These are phyloP conservation scores for Mirza zaza DNA, from an alignment of 2,113 vertebrate genomes.

Conservation along the genomic window DNA sequence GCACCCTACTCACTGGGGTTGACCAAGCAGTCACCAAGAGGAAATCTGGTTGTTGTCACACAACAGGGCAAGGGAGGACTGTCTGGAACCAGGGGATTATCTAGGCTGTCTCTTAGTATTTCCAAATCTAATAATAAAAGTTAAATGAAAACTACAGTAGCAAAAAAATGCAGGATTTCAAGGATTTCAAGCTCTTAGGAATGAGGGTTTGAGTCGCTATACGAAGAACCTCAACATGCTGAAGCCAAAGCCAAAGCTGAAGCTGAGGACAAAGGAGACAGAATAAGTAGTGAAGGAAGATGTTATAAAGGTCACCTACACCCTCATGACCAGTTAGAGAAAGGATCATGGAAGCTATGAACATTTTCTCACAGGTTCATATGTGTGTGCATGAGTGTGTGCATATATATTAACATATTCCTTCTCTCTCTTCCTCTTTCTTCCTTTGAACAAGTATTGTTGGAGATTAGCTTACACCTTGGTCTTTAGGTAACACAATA, in stretches of 20 bases:
- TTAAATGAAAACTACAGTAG: not conserved
- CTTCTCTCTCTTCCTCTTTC: not conserved
- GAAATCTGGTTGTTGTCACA: not conserved
- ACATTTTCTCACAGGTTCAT: not conserved
- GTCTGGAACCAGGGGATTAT: not conserved
- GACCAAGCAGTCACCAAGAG: not conserved
- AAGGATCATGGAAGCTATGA: not conserved
- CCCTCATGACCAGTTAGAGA: not conserved
- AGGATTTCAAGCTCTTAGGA: not conserved
- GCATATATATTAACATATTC: not conserved
- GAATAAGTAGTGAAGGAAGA: not conserved
- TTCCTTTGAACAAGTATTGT: not conserved
- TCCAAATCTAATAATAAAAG: not conserved
- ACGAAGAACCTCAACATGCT: not conserved
- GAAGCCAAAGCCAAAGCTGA: not conserved
- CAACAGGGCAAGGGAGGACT: not conserved
- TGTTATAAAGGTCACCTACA: not conserved
- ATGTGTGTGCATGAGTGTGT: no score
- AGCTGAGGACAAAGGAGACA: not conserved
- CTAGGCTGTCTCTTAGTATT: not conserved
- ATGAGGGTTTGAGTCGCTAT: not conserved
- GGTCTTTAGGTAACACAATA: not conserved
- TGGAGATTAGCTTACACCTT: not conserved
- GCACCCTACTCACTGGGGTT: no score
- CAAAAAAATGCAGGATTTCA: not conserved